These are phyloP conservation scores for Caenorhabditis sp. DNA, from an alignment of 2,888 invertebrate species.

Conservation along the genomic window DNA sequence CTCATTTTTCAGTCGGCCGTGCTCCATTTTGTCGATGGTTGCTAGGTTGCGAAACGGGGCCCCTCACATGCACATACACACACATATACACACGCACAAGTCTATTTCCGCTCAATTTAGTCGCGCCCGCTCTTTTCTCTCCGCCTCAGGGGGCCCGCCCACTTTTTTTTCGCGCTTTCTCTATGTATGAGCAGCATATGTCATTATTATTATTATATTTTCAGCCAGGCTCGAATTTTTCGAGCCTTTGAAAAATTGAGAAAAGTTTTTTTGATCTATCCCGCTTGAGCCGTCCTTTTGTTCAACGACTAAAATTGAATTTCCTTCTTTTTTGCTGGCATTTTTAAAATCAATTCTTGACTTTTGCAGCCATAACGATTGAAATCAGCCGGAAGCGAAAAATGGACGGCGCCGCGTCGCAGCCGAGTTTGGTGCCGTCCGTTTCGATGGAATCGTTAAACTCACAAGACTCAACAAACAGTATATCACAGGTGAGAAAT, in stretches of 20 bases:
- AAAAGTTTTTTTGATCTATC: not conserved
- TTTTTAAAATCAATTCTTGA: not conserved
- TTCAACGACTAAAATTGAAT: not conserved
- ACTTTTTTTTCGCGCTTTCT: not conserved
- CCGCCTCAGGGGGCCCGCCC: too few species aligned
- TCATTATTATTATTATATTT: not conserved
- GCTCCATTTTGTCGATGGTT: too few species aligned
- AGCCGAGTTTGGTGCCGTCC: constrained; percentile 52
- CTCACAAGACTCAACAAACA: constrained; percentile 30
- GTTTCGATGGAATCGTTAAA: constrained; percentile 68
- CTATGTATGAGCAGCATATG: not conserved
- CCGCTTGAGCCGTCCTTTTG: not conserved
- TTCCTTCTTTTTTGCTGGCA: not conserved
- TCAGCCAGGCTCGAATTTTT: too few species aligned
- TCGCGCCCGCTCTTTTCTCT: not conserved
- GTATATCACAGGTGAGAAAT: constrained; percentile 78
- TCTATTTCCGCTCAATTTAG: not conserved
- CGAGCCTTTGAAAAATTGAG: too few species aligned
- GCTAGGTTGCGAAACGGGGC: too few species aligned
- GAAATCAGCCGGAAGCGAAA: constrained; percentile 39
- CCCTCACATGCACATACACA: too few species aligned
- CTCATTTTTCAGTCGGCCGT: too few species aligned
- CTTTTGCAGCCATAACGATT: constrained; percentile 24
- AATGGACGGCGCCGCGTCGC: constrained; percentile 36
- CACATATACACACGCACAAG: not conserved